Evolutionary conservation across 2,113 vertebrate species (phyloP), one percentile per base, ranked within the genome.

Genomic region (Odontophorus gujanensis): DNA sequence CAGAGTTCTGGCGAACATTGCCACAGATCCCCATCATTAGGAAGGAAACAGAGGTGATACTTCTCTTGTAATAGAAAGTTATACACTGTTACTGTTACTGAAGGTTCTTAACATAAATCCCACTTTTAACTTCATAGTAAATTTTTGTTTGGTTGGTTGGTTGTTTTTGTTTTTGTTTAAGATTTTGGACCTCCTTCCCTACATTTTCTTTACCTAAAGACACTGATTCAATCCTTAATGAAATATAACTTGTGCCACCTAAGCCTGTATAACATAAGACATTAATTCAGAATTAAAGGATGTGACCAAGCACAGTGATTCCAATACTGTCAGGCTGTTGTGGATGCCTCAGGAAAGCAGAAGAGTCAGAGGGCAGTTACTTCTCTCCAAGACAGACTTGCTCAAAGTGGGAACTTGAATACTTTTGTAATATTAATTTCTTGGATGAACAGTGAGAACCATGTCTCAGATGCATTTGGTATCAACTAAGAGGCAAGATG

Each of bases 21-120:
- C 45, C 67, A 85, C 78, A 82, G 40, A 73, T 15, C 5, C 36
- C 21, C 40, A 53, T 25, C 45, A 77, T 21, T 20, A 73, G 18
- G 53, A 63, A 82, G 30, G 42, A 43, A 94, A 82, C 0, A 1
- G 36, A 62, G 7, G 25, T 18, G 5, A 45, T 10, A 18, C 16
- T 66, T 74, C 34, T 72, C 25, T 28, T 69, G 2, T 2, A 86
- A 50, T 21, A 55, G 30, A 61, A 65, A 45, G 30, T 19, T 32
- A 79, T 73, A 63, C 16, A 28, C 18, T 69, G 40, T 36, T 79
- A 28, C 18, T 69, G 40, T 36, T 79, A n/a, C 53, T 34, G 36
- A 78, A 88, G 13, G 15, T 9, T 1, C 0, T 53, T 30, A 47
- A 59, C 1, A 1, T 22, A 58, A 58, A 25, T 66, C 3, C 11